Evolutionary conservation across 2,888 invertebrate species (phyloP).

Genomic region (Limnephilus auricula): DNA sequence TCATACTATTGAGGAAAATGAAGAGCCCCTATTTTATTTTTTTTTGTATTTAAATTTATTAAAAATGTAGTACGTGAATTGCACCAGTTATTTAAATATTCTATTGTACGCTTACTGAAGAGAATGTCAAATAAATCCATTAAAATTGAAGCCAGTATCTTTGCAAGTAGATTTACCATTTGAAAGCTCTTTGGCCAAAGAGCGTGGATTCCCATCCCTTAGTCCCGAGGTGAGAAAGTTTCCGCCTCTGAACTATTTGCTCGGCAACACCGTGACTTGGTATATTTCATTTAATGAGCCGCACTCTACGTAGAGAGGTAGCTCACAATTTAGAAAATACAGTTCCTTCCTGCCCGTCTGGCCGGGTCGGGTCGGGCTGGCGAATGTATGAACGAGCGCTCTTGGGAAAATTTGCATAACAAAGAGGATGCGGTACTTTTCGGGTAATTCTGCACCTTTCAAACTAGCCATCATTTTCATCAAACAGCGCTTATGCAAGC

Average conservation of each 20-base stretch:
- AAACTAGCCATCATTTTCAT: constrained; percentile 51
- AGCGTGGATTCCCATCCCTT: neutral
- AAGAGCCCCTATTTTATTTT: no score
- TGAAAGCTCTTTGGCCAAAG: neutral
- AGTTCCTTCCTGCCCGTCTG: constrained; percentile 21
- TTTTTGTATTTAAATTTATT: neutral
- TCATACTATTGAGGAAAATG: no score
- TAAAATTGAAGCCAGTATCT: neutral
- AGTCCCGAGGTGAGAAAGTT: constrained; percentile 56
- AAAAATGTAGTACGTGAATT: neutral
- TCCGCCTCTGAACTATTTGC: constrained; percentile 49
- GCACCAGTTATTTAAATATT: neutral
- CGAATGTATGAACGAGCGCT: constrained; percentile 27
- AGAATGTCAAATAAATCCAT: neutral
- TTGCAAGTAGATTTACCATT: neutral
- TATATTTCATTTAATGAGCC: constrained; percentile 65
- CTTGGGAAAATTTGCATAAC: constrained; percentile 55
- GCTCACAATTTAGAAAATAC: constrained; percentile 61
- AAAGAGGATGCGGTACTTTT: constrained; percentile 54
- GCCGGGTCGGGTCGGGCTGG: neutral
- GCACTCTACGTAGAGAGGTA: constrained; percentile 36
- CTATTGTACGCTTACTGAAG: neutral
- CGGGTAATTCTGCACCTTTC: constrained; percentile 51
- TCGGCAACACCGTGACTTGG: constrained; percentile 56
- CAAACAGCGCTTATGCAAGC: constrained; percentile 42